A percentile compares a stretch with the other conserved stretches of the same genome.
phyloP scores from a whole-genome alignment of 2,797 vertebrate genomes.

The Chelmon rostratus region DNA sequence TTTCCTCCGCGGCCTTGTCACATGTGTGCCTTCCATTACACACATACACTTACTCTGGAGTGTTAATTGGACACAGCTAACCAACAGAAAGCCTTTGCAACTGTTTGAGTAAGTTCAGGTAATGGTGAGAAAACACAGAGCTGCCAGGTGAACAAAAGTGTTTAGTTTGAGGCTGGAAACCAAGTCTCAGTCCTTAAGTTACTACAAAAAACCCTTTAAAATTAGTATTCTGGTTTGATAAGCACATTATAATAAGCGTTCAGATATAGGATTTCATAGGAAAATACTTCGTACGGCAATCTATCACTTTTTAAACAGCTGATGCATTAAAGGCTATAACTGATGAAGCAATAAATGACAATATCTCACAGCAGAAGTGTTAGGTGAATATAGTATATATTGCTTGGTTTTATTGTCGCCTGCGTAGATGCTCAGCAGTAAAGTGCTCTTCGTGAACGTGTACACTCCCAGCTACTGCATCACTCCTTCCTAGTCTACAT shows the following conservation, averaged over 20 bases:
- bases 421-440: neutral
- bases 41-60: neutral
- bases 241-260: neutral
- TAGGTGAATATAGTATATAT: neutral
- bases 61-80: neutral
- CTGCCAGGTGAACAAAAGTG: neutral
- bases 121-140: neutral
- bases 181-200: too few relatives aligned
- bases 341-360: neutral
- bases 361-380: neutral
- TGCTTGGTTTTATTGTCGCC: neutral
- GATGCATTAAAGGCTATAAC: neutral
- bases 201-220: neutral
- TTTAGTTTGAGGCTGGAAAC: neutral
- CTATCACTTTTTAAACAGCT: neutral
- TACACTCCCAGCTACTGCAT: neutral
- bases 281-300: neutral
- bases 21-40: neutral
- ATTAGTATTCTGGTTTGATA: too few relatives aligned
- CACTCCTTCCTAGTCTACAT: too few relatives aligned
- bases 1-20: neutral
- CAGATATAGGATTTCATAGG: neutral
- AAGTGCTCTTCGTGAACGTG: neutral
- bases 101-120: neutral
- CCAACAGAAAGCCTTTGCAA: neutral